Evolutionary conservation across 1,140 invertebrate genomes (phyloP), one percentile per base, ranked within the genome.

Genomic region (Hestina assimilis): DNA sequence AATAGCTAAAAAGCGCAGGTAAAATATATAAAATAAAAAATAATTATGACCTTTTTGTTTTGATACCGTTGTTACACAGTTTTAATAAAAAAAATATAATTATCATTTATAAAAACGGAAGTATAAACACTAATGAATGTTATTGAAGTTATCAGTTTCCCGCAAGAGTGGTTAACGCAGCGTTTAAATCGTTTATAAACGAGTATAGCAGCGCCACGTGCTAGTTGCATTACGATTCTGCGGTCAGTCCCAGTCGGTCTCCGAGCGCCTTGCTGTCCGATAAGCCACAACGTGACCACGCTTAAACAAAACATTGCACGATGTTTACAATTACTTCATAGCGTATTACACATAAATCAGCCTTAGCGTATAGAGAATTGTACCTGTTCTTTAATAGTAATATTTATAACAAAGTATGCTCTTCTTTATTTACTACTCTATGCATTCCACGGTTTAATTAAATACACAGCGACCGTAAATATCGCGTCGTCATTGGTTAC

Each of bases 401-500:
- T 38, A 38, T 8, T 12, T 31, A 31, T 31, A 12, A 9, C 19
- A 8, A 19, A 38, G n/a, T n/a, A n/a, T n/a, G n/a, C n/a, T n/a
- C 33, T 5, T 19, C 2, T 8, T 8, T 8, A n/a, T 6, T 23
- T 19, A 7, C 24, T 59, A 59, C 51, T 47, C 52, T 61, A 6
- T 59, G 57, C 38, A 24, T 28, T 55, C 54, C 43, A 56, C 48
- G 55, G 14, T 53, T 63, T 55, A 59, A 59, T 59, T 69, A 63
- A 72, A 61, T 54, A 38, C 53, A 60, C 42, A 58, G 24, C 20
- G 33, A 51, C 38, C 38, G 26, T 55, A 55, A 47, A 58, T 50
- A 59, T 38, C 48, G 50, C 58, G 76, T 72, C 72, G 63, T 67
- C 47, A 70, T 67, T 66, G 71, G 66, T 67, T 59, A 70, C 62